A percentile compares a stretch with the other conserved stretches of the same genome.
phyloP scores from a whole-genome alignment of 1,140 invertebrate species.

The Cyphomyrmex costatus region DNA sequence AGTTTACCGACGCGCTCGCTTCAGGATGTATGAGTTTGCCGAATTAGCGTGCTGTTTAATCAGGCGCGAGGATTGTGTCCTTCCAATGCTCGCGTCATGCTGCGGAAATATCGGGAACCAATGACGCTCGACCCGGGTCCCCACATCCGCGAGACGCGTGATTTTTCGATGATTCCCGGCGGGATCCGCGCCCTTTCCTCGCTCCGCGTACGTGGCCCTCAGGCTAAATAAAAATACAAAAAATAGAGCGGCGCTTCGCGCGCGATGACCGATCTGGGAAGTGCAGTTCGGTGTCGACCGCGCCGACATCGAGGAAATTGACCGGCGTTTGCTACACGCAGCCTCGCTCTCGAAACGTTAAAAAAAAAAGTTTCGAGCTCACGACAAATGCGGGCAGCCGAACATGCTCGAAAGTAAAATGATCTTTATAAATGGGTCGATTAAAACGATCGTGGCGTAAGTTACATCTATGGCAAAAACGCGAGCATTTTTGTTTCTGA shows the following conservation, averaged over 20 bases:
- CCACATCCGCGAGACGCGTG: constrained; percentile 68
- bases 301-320: constrained; percentile 74
- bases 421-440: constrained; percentile 54
- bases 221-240: constrained; percentile 65
- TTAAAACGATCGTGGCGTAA: constrained; percentile 53
- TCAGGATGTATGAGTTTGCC: constrained; percentile 83
- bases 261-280: constrained; percentile 75
- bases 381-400: constrained; percentile 42
- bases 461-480: constrained; percentile 18
- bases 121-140: constrained; percentile 46
- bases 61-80: constrained; percentile 81
- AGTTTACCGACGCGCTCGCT: constrained; percentile 78
- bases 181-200: constrained; percentile 32
- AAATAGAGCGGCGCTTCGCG: constrained; percentile 67
- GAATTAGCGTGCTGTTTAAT: constrained; percentile 82
- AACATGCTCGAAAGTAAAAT: constrained; percentile 58
- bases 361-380: constrained; percentile 50
- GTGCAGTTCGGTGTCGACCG: constrained; percentile 78
- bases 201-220: constrained; percentile 36
- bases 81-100: constrained; percentile 72
- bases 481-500: constrained; percentile 10
- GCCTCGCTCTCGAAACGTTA: constrained; percentile 61
- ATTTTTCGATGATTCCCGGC: constrained; percentile 76
- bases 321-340: constrained; percentile 70
- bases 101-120: constrained; percentile 75